phyloP scores from a whole-genome alignment of 92 coral and sea anemone genomes.

The Phymanthus crucifer region DNA sequence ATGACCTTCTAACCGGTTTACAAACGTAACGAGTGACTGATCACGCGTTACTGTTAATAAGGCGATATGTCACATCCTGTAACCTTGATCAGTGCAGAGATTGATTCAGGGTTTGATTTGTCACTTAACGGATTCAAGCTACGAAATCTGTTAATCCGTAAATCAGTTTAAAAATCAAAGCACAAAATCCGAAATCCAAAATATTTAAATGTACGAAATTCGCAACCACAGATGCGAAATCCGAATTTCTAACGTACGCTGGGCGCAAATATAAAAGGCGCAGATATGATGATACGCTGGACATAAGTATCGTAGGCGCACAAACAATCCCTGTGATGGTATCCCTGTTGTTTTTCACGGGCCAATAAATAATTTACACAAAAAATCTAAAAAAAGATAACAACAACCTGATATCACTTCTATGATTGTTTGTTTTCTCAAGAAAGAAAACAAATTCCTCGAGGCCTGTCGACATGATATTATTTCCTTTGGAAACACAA shows the following conservation, averaged over 20 bases:
- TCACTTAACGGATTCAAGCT: no score
- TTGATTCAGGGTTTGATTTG: no score
- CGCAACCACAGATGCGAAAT: no score
- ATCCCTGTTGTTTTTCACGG: not conserved
- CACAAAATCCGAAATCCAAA: no score
- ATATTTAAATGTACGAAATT: no score
- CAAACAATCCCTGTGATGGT: not conserved
- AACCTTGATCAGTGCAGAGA: no score
- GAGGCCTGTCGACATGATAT: not conserved
- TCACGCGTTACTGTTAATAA: not conserved
- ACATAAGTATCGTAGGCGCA: not conserved
- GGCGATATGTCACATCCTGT: no score
- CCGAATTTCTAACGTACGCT: no score
- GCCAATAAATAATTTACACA: not conserved
- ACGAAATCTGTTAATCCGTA: no score
- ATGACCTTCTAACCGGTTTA: not conserved
- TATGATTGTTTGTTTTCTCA: not conserved
- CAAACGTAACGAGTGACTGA: not conserved
- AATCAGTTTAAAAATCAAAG: no score
- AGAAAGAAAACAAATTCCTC: not conserved
- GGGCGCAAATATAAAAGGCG: no score
- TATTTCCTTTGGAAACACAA: not conserved
- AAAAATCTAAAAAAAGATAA: not conserved
- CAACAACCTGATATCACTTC: not conserved
- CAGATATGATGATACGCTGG: not conserved